Evolutionary conservation across 1,140 invertebrate genomes (phyloP), one percentile per base, ranked within the genome.

Genomic region (Heliconius hewitsoni): DNA sequence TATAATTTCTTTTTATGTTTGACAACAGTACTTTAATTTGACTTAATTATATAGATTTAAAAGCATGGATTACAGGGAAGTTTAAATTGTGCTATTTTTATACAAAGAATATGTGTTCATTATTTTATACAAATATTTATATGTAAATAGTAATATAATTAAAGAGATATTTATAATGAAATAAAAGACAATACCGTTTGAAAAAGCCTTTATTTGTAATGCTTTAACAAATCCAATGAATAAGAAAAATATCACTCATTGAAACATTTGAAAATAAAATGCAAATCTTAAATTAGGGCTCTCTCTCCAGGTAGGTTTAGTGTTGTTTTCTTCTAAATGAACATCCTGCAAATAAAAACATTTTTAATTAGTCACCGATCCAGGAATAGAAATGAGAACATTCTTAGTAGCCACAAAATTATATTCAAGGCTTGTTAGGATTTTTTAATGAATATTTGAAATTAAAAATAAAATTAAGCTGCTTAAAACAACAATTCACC

Each of bases 301-400:
- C 89, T 91, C 89, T 92, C 90, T 93, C 89, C 86, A 91, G 91
- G 89, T 79, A 83, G 82, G 74, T 57, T 95, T 97, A 99, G 93
- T 98, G 98, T 92, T 98, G 98, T 96, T 99, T 99, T 96, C 97
- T 98, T 91, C 98, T 96, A 96, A 99, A 99, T 42, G 98, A 98
- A 95, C 98, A 99, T 90, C 97, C 97, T 97, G 95, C 81, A 96
- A 96, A 74, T 90, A 89, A 90, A 88, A 84, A 88, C 30, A 82
- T 85, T 82, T 60, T 27, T 4, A 57, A 6, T 52, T 3, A 57
- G 55, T 23, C 18, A n/a, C 8, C 18, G 9, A 57, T 57, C n/a
- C 55, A 57, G 18, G n/a, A 57, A 57, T 18, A 52, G 50, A 13
- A 0, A 52, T 52, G 50, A 42, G 50, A 52, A 18, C 16, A 52